Evolutionary conservation across 2,113 vertebrate genomes (phyloP).

Genomic region (Grus americana): DNA sequence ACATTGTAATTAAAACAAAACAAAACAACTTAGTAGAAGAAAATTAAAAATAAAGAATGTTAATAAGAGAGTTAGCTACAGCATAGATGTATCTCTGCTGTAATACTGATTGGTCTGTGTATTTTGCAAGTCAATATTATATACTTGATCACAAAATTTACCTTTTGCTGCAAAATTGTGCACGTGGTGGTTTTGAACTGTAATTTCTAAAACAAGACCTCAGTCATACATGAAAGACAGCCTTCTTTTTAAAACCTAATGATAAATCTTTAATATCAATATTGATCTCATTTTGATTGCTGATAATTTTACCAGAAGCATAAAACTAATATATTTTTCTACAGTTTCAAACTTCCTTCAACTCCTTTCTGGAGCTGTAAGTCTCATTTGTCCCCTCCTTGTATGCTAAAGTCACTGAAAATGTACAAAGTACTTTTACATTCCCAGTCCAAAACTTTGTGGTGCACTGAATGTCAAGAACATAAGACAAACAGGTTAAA

Average conservation of each 20-base stretch:
- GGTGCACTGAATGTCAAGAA: neutral
- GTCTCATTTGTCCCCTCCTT: neutral
- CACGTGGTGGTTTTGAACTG: neutral
- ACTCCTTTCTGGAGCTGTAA: neutral
- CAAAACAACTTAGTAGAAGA: neutral
- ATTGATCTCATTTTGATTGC: neutral
- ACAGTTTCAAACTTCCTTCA: neutral
- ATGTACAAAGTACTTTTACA: neutral
- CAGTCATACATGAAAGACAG: neutral
- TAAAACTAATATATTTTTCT: neutral
- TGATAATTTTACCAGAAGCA: neutral
- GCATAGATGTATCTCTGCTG: neutral
- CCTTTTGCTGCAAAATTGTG: neutral
- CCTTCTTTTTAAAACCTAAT: neutral
- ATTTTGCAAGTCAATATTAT: neutral
- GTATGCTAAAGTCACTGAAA: neutral
- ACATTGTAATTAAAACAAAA: neutral
- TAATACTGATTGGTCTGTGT: neutral
- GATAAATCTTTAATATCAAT: neutral
- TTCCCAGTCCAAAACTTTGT: neutral
- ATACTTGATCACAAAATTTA: neutral
- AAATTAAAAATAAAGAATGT: neutral
- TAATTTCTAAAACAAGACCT: neutral
- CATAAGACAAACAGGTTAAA: neutral
- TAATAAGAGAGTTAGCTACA: neutral